These are phyloP conservation scores for Oreochromis niloticus DNA, from an alignment of 2,113 vertebrate species.

Conservation along the genomic window DNA sequence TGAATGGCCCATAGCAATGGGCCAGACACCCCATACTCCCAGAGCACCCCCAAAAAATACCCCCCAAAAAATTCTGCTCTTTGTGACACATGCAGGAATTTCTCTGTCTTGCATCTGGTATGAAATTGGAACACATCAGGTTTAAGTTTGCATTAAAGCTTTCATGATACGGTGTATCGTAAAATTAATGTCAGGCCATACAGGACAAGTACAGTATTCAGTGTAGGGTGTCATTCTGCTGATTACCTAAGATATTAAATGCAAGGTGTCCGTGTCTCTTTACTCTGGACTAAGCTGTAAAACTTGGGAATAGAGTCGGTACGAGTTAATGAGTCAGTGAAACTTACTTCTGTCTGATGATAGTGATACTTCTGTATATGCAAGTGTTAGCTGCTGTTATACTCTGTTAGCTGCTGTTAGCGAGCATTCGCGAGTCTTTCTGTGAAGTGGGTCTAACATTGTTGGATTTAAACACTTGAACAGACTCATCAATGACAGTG, in stretches of 20 bases:
- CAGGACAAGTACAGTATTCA: neutral
- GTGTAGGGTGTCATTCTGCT: neutral
- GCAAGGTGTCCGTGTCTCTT: neutral
- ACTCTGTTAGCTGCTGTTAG: too few species aligned
- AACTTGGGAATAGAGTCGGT: neutral
- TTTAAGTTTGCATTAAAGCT: neutral
- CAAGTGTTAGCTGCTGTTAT: too few species aligned
- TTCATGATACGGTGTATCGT: neutral
- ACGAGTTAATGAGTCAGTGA: neutral
- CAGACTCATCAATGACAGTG: neutral
- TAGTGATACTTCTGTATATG: neutral
- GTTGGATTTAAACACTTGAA: neutral
- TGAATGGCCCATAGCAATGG: neutral
- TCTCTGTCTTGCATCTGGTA: neutral
- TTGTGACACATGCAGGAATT: neutral
- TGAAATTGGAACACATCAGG: neutral
- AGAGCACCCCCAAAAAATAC: neutral
- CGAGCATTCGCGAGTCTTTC: neutral
- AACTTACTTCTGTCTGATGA: neutral
- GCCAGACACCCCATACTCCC: neutral
- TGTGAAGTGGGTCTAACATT: neutral
- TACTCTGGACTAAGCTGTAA: neutral
- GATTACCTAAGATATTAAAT: neutral
- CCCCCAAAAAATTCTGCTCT: neutral
- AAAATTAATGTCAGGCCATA: neutral